Conservation (phyloP, 2,113 vertebrate species). For the Morone chrysops region DNA sequence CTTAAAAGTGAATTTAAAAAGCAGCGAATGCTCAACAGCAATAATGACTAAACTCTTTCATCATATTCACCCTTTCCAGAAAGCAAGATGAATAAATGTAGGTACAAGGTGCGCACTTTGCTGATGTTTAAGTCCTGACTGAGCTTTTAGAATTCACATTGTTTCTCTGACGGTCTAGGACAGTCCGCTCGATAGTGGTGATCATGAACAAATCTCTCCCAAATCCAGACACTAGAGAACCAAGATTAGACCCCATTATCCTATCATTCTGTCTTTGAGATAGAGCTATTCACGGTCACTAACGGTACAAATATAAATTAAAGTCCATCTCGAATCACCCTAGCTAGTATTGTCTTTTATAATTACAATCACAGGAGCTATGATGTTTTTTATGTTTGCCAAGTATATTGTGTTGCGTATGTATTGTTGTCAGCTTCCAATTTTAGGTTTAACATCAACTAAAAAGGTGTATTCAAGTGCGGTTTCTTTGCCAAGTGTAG, state of each 20-base stretch:
- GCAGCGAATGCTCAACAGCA: background rate
- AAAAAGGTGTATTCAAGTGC: background rate
- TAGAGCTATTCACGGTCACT: background rate
- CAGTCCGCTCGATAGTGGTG: constrained; percentile 27
- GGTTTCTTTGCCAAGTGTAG: background rate
- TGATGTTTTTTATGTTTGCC: background rate
- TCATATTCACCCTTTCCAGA: background rate
- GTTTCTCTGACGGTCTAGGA: background rate
- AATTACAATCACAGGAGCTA: background rate
- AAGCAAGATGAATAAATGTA: background rate
- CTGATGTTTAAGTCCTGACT: background rate
- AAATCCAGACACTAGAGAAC: constrained; percentile 25
- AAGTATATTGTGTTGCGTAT: background rate
- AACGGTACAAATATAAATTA: background rate
- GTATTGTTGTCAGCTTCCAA: background rate
- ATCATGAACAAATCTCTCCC: constrained; percentile 42
- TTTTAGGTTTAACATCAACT: background rate
- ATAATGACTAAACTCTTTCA: background rate
- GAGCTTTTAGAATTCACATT: constrained; percentile 15
- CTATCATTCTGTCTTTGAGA: constrained; percentile 24
- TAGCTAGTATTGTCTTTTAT: background rate
- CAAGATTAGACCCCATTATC: constrained; percentile 30
- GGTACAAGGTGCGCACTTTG: background rate
- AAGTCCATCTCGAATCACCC: too few species aligned
- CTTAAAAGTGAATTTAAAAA: constrained; percentile 4